Evolutionary conservation across 2,113 vertebrate genomes (phyloP), one percentile per base, ranked within the genome.

Genomic region (Sander vitreus): DNA sequence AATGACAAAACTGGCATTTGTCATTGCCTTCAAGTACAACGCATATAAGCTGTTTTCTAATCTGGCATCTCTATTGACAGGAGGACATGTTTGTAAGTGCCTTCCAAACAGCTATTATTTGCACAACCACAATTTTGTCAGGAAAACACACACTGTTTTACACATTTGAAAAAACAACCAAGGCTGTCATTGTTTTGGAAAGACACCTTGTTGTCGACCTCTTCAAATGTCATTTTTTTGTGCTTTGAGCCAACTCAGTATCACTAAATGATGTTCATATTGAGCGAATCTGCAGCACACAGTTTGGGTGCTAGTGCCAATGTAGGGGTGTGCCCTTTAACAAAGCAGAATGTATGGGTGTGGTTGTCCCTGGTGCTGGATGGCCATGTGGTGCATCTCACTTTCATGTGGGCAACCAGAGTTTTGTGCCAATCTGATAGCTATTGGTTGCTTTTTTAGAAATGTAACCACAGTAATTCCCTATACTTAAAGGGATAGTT

Each of bases 361-460:
- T 73, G 71, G 54, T 3, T 73, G 23, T 58, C 69, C n/a, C n/a
- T n/a, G n/a, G 68, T 27, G 36, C 15, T 19, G 55, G 25, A 14
- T 48, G 15, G 53, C n/a, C 53, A 57, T 2, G 36, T 66, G 66
- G 9, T 3, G 1, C 11, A 33, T 53, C 11, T 53, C 5, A 53
- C 48, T 69, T 53, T 30, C 6, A 33, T 14, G 5, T 19, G 64
- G 33, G 9, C 10, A 10, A 62, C 59, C 30, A 53, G 48, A n/a
- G 30, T 51, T 13, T 51, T 51, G 10, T 14, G 6, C 33, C 25
- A 60, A 50, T 50, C 25, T 33, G 21, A n/a, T 55, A n/a, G 25
- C 12, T 21, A 14, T n/a, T 50, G 18, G 21, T 59, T 30, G 14
- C 11, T 5, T 60, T 58, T 55, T 30, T 8, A n/a, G 21, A 30